Conservation (phyloP, 2,888 invertebrate genomes). For the Malthinus seriepunctatus region DNA sequence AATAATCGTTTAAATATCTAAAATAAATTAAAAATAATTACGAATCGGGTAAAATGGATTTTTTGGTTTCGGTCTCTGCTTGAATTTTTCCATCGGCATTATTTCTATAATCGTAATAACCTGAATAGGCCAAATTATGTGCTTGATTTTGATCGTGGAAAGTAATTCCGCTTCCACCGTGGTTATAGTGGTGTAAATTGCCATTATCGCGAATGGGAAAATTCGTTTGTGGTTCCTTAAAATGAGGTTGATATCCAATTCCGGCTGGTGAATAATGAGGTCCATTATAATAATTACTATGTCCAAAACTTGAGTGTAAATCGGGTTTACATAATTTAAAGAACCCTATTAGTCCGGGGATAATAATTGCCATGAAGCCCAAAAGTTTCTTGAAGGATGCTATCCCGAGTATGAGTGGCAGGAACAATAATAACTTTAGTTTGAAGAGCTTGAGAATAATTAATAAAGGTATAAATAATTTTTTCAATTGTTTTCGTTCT, state of each 20-base stretch:
- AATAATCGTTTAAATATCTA: not conserved
- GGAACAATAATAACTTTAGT: conserved; percentile 76
- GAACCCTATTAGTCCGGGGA: conserved; percentile 83
- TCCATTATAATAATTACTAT: conserved; percentile 54
- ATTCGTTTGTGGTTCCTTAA: conserved; percentile 49
- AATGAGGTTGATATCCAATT: conserved; percentile 65
- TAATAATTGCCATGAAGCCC: conserved; percentile 76
- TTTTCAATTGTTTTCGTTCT: conserved; percentile 82
- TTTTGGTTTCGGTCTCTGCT: conserved; percentile 45
- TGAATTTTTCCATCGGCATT: conserved; percentile 59
- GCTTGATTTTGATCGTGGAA: conserved; percentile 63
- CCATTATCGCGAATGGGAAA: conserved; percentile 53
- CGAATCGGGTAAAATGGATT: conserved; percentile 54
- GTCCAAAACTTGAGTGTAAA: conserved; percentile 60
- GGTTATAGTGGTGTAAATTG: conserved; percentile 39
- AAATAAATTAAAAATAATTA: conserved; percentile 28
- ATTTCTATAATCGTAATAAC: conserved; percentile 66
- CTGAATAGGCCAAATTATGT: conserved; percentile 76
- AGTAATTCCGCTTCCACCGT: conserved; percentile 59
- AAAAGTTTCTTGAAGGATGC: conserved; percentile 85
- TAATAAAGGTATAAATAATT: conserved; percentile 80
- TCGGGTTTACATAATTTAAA: conserved; percentile 82
- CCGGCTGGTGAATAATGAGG: conserved; percentile 77
- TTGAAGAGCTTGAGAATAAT: conserved; percentile 83
- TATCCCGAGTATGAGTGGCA: conserved; percentile 81